These are phyloP conservation scores for Operophtera brumata DNA, from an alignment of 2,888 invertebrate species.

Conservation along the genomic window DNA sequence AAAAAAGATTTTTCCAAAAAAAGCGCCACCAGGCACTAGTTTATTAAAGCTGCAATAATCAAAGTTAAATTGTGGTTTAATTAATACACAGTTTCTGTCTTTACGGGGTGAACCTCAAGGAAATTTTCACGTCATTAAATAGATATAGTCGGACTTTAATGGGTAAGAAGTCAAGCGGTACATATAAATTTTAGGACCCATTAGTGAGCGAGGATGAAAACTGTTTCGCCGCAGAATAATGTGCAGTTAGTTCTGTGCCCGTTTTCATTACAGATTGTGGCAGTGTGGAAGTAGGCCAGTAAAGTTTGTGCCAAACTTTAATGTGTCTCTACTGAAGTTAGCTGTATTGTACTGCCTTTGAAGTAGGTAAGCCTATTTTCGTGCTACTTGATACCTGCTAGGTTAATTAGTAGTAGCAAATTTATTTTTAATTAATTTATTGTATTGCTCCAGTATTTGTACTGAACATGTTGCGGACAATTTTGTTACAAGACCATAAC, in stretches of 20 bases:
- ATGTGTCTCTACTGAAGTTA: background rate
- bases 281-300: background rate
- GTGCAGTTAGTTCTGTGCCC: background rate
- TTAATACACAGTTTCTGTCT: conserved; percentile 15
- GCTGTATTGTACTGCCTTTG: background rate
- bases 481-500: no score
- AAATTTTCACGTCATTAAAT: conserved; percentile 34
- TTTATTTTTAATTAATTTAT: no score
- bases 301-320: background rate
- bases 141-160: conserved; percentile 29
- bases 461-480: no score
- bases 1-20: no score
- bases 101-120: conserved; percentile 30
- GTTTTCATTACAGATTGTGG: background rate
- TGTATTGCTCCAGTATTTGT: no score
- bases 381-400: no score
- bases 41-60: no score
- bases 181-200: conserved; percentile 31
- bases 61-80: background rate
- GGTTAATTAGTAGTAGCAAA: no score
- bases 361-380: background rate
- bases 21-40: no score
- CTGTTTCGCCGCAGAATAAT: background rate
- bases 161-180: conserved; percentile 27
- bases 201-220: conserved; percentile 14